Percentiles rank a stretch among this genome's conserved stretches.
These are phyloP conservation scores for Daptonema setosum DNA, from an alignment of 2,888 invertebrate genomes.

Conservation along the genomic window DNA sequence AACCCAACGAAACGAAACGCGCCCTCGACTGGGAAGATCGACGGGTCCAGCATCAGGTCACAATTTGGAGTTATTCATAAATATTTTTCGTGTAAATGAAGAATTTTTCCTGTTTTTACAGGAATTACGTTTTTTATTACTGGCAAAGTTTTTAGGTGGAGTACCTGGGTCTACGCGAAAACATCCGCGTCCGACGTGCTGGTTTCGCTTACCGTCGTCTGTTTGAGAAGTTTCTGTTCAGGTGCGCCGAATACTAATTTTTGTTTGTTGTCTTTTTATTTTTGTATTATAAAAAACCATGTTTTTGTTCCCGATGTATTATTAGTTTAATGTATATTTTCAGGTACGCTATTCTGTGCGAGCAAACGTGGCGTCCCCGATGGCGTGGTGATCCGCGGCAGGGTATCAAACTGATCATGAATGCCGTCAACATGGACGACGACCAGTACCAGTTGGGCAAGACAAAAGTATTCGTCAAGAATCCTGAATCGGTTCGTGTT, in stretches of 20 bases:
- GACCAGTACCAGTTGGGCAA: slow-evolving; percentile 44
- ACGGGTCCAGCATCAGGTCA: slow-evolving; percentile 41
- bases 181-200: slow-evolving; percentile 44
- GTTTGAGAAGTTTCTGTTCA: slow-evolving; percentile 40
- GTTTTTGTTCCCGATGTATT: too few species aligned
- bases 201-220: slow-evolving; percentile 45
- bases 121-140: too few species aligned
- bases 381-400: slow-evolving; percentile 38
- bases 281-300: neutral
- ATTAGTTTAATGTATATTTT: too few species aligned
- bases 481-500: slow-evolving; percentile 39
- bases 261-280: too few species aligned
- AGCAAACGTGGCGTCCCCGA: slow-evolving; percentile 42
- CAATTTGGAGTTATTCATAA: neutral
- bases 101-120: neutral
- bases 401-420: slow-evolving; percentile 38
- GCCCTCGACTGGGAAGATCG: slow-evolving; percentile 44
- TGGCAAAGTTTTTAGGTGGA: too few species aligned
- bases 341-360: slow-evolving; percentile 43
- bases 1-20: slow-evolving; percentile 46
- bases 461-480: slow-evolving; percentile 46
- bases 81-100: neutral
- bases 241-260: neutral
- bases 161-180: slow-evolving; percentile 46
- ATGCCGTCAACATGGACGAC: slow-evolving; percentile 38